Base-by-base conservation (phyloP, 2,113 vertebrate species). In the Salvelinus fontinalis region DNA sequence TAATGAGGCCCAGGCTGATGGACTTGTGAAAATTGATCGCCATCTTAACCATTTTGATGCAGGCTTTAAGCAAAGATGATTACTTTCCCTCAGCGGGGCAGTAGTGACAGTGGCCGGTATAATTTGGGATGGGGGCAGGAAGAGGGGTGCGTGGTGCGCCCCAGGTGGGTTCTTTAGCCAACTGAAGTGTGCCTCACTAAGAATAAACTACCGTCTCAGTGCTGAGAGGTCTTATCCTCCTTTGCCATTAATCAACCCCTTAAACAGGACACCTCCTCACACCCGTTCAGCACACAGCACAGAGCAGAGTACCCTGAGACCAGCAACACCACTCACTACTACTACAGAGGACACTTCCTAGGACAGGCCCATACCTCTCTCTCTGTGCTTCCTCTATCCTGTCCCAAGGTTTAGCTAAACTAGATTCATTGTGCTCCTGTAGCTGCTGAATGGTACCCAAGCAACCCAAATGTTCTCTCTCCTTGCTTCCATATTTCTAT, bases 11-110 rank as follows among this genome's bases (percentile, higher is more conserved):
- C 88, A 76, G 85, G 84, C 86, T 86, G 71, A 84, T 88, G 86
- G 79, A 92, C 91, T 90, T 88, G 83, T 81, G 89, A 88, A 88
- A 91, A 93, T 95, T 89, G 94, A 95, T 93, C 83, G 85, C 72
- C 84, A 90, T 92, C 89, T 92, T 92, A 89, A 83, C 87, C 86
- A 85, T 91, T 86, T 87, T 71, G 76, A 75, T 82, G 79, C 60
- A 82, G 31, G 88, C 78, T 85, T 89, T 89, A 89, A 93, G 88
- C 86, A 91, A 88, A 91, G 88, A 92, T 83, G 85, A 93, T 87
- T 87, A 87, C 87, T 87, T 86, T 79, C 74, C 78, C 77, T 79
- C 69, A 62, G 57, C 27, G 16, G 75, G 49, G 87, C 75, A 75
- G 79, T 73, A 86, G 86, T 83, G 89, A 89, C 89, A 86, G 88